Conservation (phyloP, 2,797 vertebrate species). For the Gorsachius magnificus region DNA sequence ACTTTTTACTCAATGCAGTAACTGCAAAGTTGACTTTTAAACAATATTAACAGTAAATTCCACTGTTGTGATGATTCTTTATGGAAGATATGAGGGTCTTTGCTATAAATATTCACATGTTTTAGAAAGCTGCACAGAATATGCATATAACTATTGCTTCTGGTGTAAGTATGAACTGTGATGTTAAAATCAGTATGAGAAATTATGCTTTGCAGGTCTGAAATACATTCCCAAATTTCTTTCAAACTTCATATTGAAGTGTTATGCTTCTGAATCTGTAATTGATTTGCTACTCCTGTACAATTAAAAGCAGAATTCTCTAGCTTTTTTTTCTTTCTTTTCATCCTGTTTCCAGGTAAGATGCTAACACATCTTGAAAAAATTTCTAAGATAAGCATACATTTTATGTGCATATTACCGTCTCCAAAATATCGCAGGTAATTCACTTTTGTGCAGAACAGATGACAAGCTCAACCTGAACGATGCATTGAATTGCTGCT, state of each 20-base stretch:
- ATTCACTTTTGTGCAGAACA: background rate
- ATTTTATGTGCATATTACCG: background rate
- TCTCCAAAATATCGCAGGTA: background rate
- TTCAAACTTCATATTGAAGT: background rate
- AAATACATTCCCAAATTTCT: background rate
- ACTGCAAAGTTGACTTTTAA: background rate
- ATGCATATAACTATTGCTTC: background rate
- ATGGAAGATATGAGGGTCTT: background rate
- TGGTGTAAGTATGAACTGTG: background rate
- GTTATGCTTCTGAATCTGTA: background rate
- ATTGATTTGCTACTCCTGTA: background rate
- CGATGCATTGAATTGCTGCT: background rate
- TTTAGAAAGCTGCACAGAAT: background rate
- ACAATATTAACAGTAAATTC: background rate
- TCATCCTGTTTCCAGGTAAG: background rate
- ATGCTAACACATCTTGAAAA: background rate
- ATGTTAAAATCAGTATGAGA: background rate
- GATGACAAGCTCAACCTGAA: background rate
- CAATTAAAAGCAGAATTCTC: background rate
- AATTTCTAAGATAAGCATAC: background rate
- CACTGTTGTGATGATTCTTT: background rate
- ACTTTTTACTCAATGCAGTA: slow-evolving; percentile 40
- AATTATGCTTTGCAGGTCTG: background rate
- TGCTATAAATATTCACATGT: background rate
- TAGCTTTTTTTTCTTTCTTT: background rate